Evolutionary conservation across 2,113 vertebrate genomes (phyloP).

Genomic region (Lethenteron camtschaticum): DNA sequence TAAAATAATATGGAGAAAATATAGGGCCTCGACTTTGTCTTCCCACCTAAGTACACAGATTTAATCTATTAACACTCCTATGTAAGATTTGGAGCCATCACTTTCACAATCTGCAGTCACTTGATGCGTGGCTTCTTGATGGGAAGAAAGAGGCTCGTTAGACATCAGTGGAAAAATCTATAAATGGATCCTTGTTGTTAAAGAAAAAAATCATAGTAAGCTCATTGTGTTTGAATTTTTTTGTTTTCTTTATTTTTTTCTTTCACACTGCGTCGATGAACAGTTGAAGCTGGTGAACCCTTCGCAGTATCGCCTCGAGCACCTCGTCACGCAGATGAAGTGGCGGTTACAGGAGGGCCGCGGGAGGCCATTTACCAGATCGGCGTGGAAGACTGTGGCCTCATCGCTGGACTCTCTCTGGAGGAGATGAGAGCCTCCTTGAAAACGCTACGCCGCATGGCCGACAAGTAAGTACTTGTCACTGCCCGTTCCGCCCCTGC

Average conservation of each 20-base stretch:
- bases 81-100: too few relatives aligned
- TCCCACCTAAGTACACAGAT: too few relatives aligned
- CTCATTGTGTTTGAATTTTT: conserved; percentile 1
- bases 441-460: conserved; percentile 67
- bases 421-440: conserved; percentile 80
- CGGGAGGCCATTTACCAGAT: conserved; percentile 97
- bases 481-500: too few relatives aligned
- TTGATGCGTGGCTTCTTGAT: background rate
- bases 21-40: too few relatives aligned
- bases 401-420: conserved; percentile 73
- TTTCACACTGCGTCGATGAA: background rate
- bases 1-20: too few relatives aligned
- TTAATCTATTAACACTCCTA: too few relatives aligned
- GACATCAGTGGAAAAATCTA: conserved; percentile 11
- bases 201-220: conserved; percentile 8
- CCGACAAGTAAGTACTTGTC: conserved; percentile 50
- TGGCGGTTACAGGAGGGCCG: conserved; percentile 90
- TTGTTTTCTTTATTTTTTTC: too few relatives aligned
- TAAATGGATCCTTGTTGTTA: conserved; percentile 1
- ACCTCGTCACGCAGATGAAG: conserved; percentile 96
- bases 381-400: conserved; percentile 86
- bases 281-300: conserved; percentile 89
- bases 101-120: too few relatives aligned
- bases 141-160: conserved; percentile 6
- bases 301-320: conserved; percentile 87